Percentiles rank a stretch among this genome's conserved stretches.
Conservation (phyloP, 2,888 invertebrate genomes). For the Yponomeuta sedellus region DNA sequence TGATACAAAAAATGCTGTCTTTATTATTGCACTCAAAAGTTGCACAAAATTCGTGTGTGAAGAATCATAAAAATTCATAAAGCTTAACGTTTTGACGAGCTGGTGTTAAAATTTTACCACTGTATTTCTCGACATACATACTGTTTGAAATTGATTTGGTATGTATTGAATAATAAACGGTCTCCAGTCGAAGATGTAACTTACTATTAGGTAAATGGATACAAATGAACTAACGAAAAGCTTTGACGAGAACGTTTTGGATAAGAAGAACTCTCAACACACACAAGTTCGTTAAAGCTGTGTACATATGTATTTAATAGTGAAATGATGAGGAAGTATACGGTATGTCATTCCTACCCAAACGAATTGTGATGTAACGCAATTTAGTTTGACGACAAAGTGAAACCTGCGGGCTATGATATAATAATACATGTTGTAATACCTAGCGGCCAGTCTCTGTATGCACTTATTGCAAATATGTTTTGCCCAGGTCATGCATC, state of each 20-base stretch:
- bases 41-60: not conserved
- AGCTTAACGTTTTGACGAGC: not conserved
- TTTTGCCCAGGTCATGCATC: slow-evolving; percentile 1
- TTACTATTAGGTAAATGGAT: too few species aligned
- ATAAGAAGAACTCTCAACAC: too few species aligned
- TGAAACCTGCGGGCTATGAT: slow-evolving; percentile 58
- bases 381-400: slow-evolving; percentile 68
- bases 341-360: not conserved
- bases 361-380: slow-evolving; percentile 46
- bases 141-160: not conserved
- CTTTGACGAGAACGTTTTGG: too few species aligned
- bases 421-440: slow-evolving; percentile 41
- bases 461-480: slow-evolving; percentile 5
- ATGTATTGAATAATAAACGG: too few species aligned
- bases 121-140: not conserved
- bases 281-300: too few species aligned
- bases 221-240: too few species aligned
- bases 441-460: not conserved
- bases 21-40: not conserved
- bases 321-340: slow-evolving; percentile 5
- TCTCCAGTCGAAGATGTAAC: too few species aligned
- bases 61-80: not conserved
- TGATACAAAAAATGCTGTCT: not conserved
- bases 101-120: not conserved
- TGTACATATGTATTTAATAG: not conserved